Percentiles rank a stretch among this genome's conserved stretches.
These are phyloP conservation scores for Pemphredon lugubris DNA, from an alignment of 2,888 invertebrate species.

Conservation along the genomic window DNA sequence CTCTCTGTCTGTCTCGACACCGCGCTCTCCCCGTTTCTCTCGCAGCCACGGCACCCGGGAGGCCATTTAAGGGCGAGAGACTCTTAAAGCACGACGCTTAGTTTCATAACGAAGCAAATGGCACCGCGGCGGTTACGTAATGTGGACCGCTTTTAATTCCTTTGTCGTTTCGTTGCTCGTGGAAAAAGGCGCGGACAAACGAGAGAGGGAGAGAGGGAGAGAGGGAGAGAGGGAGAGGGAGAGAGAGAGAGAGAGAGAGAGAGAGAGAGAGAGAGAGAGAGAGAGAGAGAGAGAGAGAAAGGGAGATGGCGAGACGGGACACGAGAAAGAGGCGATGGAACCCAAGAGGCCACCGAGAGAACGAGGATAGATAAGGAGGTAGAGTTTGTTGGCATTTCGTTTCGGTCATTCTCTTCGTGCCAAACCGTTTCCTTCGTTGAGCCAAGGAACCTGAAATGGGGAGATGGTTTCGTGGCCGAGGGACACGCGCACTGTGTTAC, in stretches of 20 bases:
- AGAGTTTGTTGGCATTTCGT: constrained; percentile 17
- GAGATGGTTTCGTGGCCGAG: constrained; percentile 20
- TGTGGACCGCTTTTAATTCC: constrained; percentile 58
- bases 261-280: constrained; percentile 36
- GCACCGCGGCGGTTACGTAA: constrained; percentile 46
- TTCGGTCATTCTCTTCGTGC: constrained; percentile 22
- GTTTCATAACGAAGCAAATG: constrained; percentile 62
- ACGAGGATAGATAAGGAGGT: constrained; percentile 4
- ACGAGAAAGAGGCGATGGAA: no score
- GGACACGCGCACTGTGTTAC: constrained; percentile 21
- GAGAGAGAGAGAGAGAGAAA: constrained; percentile 17
- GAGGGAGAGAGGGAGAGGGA: not conserved
- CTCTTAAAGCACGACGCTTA: constrained; percentile 66
- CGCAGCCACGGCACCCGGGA: constrained; percentile 31
- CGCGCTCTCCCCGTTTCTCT: constrained; percentile 11
- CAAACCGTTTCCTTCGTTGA: constrained; percentile 17
- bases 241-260: constrained; percentile 12
- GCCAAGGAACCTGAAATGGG: constrained; percentile 40
- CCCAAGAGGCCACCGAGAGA: no score
- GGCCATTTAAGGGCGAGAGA: constrained; percentile 68
- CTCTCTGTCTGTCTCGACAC: no score
- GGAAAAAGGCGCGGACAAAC: constrained; percentile 28
- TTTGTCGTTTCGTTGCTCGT: constrained; percentile 41
- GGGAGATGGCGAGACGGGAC: not conserved
- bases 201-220: not conserved